A percentile compares a stretch with the other conserved stretches of the same genome.
Evolutionary conservation across 2,888 invertebrate species (phyloP).

Genomic region (Pristionchus mayeri): DNA sequence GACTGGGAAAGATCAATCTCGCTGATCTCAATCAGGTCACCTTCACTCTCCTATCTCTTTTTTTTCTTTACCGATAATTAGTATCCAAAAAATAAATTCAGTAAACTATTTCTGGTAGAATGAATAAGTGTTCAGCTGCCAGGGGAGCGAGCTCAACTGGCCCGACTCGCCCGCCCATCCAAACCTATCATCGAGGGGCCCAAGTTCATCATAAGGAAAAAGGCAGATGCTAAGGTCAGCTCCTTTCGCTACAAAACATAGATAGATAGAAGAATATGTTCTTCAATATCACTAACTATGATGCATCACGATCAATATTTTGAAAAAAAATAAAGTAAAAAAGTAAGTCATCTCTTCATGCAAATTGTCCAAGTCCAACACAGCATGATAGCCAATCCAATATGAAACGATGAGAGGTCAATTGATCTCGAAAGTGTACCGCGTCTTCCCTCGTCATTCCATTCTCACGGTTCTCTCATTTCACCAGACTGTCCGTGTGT

Average conservation of each 20-base stretch:
- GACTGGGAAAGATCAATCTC: constrained; percentile 75
- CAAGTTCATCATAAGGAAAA: constrained; percentile 71
- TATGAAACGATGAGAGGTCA: background rate
- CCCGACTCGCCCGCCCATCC: constrained; percentile 14
- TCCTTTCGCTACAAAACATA: background rate
- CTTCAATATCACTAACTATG: too few relatives aligned
- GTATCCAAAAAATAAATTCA: too few relatives aligned
- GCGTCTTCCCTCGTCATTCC: background rate
- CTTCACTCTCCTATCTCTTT: too few relatives aligned
- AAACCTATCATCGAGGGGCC: constrained; percentile 60
- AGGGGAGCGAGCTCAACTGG: constrained; percentile 46
- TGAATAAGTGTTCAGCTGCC: constrained; percentile 8
- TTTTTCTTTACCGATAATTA: background rate
- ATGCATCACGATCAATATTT: too few relatives aligned
- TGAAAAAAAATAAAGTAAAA: too few relatives aligned
- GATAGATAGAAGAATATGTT: background rate
- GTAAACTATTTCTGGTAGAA: too few relatives aligned
- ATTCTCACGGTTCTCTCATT: background rate
- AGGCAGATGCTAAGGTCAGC: constrained; percentile 72
- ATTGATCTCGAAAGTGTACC: background rate
- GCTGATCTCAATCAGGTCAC: constrained; percentile 71
- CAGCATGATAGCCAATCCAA: background rate
- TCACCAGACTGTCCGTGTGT: background rate
- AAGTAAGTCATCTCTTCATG: too few relatives aligned
- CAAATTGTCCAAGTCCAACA: background rate